Evolutionary conservation across 2,113 vertebrate species (phyloP).

Genomic region (Tachysurus fulvidraco): DNA sequence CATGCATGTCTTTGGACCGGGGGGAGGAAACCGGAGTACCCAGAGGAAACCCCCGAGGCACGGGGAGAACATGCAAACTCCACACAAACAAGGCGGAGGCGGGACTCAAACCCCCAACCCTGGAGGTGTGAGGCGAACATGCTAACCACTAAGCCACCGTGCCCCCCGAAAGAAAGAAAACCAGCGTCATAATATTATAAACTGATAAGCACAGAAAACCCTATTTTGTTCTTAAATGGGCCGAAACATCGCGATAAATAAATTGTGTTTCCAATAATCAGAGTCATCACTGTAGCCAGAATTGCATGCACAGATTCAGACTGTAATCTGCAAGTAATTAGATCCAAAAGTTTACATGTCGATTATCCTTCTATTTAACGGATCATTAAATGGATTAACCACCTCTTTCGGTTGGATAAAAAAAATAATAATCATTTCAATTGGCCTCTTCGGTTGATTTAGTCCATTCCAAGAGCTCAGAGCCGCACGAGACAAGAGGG

Average conservation of each 20-base stretch:
- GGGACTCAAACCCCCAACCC: too few relatives aligned
- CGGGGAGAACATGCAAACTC: too few relatives aligned
- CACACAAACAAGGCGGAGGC: too few relatives aligned
- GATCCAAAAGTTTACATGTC: constrained; percentile 26
- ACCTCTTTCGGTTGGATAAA: constrained; percentile 16
- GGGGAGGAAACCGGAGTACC: too few relatives aligned
- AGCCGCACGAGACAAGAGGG: neutral
- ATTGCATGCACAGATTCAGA: constrained; percentile 1
- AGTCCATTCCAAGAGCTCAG: neutral
- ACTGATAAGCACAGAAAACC: neutral
- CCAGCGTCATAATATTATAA: neutral
- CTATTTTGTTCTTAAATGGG: constrained; percentile 25
- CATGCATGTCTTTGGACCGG: too few relatives aligned
- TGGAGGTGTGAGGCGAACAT: too few relatives aligned
- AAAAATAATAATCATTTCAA: constrained; percentile 6
- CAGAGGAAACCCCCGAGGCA: too few relatives aligned
- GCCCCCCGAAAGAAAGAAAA: too few relatives aligned
- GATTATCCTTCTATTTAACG: constrained; percentile 25
- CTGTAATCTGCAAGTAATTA: constrained; percentile 24
- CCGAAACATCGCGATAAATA: constrained; percentile 18
- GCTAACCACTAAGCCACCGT: too few relatives aligned
- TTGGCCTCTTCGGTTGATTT: neutral
- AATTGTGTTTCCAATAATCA: constrained; percentile 18
- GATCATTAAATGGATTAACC: constrained; percentile 30
- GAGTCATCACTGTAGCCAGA: constrained; percentile 8